phyloP scores from a whole-genome alignment of 2,888 invertebrate species.

The Chalcis sispes region DNA sequence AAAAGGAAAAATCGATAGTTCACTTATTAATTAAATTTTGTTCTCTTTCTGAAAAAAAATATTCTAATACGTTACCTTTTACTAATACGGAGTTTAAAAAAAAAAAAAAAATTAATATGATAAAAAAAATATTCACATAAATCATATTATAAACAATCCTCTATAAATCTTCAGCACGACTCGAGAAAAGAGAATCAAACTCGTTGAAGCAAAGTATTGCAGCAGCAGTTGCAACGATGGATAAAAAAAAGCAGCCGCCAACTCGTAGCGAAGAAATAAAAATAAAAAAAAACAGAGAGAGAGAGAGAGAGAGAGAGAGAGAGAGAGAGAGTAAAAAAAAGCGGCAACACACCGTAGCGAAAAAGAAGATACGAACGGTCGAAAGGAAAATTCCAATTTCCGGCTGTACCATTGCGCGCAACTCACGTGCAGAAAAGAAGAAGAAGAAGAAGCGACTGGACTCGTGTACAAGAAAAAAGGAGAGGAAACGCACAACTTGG shows the following conservation, averaged over 20 bases:
- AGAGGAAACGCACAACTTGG: not conserved
- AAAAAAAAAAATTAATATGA: too few relatives aligned
- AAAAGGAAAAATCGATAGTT: too few relatives aligned
- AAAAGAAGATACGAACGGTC: not conserved
- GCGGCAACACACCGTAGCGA: not conserved
- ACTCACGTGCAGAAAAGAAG: not conserved
- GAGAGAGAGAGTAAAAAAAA: not conserved
- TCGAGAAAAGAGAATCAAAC: conserved; percentile 6
- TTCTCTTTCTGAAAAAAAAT: too few relatives aligned
- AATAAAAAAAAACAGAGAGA: not conserved
- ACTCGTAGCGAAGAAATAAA: not conserved
- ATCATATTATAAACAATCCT: not conserved
- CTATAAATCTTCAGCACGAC: not conserved
- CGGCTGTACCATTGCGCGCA: not conserved
- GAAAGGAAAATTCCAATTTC: conserved; percentile 33
- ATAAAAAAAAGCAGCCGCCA: too few relatives aligned
- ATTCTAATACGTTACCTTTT: too few relatives aligned
- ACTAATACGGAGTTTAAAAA: too few relatives aligned
- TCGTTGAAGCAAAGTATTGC: not conserved
- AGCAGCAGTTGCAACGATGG: too few relatives aligned
- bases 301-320: not conserved
- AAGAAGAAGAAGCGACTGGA: conserved; percentile 27
- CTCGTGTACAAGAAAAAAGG: conserved; percentile 24
- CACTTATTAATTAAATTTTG: too few relatives aligned
- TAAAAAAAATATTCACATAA: not conserved